Conservation (phyloP, 2,888 invertebrate genomes). For the Bombylius major region DNA sequence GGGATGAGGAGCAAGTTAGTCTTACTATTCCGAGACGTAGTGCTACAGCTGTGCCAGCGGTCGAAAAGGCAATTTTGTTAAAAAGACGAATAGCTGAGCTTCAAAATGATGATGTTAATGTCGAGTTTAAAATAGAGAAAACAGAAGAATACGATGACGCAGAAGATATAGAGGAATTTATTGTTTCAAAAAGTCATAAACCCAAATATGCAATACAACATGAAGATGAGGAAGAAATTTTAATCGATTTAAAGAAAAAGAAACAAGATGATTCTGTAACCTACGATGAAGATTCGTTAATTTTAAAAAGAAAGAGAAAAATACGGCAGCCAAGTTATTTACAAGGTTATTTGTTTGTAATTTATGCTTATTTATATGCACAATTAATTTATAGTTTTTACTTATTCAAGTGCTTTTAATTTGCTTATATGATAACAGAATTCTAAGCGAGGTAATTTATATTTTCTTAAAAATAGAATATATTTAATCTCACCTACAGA, state of each 20-base stretch:
- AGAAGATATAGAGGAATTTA: slow-evolving; percentile 35
- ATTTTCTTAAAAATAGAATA: background rate
- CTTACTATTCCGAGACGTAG: slow-evolving; percentile 33
- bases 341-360: slow-evolving; percentile 42
- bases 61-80: slow-evolving; percentile 32
- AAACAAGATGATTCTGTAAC: slow-evolving; percentile 38
- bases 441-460: slow-evolving; percentile 25
- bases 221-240: slow-evolving; percentile 43
- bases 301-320: slow-evolving; percentile 56
- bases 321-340: slow-evolving; percentile 48
- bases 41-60: slow-evolving; percentile 35
- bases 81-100: slow-evolving; percentile 28
- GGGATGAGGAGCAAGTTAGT: slow-evolving; percentile 26
- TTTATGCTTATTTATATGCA: background rate
- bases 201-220: slow-evolving; percentile 43
- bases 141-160: slow-evolving; percentile 17
- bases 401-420: slow-evolving; percentile 11
- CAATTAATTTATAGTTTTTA: slow-evolving; percentile 6
- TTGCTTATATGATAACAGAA: slow-evolving; percentile 38
- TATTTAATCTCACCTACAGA: background rate
- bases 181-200: slow-evolving; percentile 37
- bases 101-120: slow-evolving; percentile 24
- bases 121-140: slow-evolving; percentile 10
- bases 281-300: slow-evolving; percentile 53
- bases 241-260: slow-evolving; percentile 41